Base-by-base conservation (phyloP, 2,797 vertebrate species). In the Poecilia wingei region DNA sequence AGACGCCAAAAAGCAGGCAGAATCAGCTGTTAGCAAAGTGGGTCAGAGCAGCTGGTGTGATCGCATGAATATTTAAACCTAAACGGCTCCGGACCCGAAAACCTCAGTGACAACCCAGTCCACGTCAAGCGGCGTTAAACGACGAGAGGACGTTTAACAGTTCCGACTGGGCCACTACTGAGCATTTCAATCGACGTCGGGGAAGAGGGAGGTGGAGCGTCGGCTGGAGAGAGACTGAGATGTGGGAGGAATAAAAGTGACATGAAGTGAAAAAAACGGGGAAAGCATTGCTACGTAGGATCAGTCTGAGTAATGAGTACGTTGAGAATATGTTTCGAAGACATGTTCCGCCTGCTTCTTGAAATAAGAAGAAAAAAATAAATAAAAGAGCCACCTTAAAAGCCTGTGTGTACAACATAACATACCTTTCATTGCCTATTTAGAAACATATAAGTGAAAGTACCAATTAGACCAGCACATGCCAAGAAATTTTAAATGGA, bases 21-120 rank as follows among this genome's bases (percentile, higher is more conserved):
- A 79, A 81, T 90, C 92, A 92, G 92, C 92, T 94, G 88, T 91
- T 88, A 84, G 85, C 78, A 92, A 94, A 94, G 85, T 93, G 91
- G 94, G 93, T 94, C 94, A 93, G 88, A 93, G 89, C 84, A 92
- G 91, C 87, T 87, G 91, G 85, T 84, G 81, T 79, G 84, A 88
- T 87, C 14, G 25, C 81, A 92, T 93, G 87, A 94, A 93, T 93
- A 93, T 94, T 94, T 93, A 72, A 94, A 90, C 86, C 76, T 76
- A 89, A 92, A 86, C 83, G 18, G 86, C 87, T 89, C 85, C 83
- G 78, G 85, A 87, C 83, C 41, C 68, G 74, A 89, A 31, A 91
- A 87, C 81, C 84, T 80, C 76, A 74, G 77, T 77, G 87, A 92
- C 85, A 79, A 82, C 85, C 87, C 79, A 25, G 39, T 79, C 83